phyloP scores from a whole-genome alignment of 2,113 vertebrate species.

The Salminus brasiliensis region DNA sequence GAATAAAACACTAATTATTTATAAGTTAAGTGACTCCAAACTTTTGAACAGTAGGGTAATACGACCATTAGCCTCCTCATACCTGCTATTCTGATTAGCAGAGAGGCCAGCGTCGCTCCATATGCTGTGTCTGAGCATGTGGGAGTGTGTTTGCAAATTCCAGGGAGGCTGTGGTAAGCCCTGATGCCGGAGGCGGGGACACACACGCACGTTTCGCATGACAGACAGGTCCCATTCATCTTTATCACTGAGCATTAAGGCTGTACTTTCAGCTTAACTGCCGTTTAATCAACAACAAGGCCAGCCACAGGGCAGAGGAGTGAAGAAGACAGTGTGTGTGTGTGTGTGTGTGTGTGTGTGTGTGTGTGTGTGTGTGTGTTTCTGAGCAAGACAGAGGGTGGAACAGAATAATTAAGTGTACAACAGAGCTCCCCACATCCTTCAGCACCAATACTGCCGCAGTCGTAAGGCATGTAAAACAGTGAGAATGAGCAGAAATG shows the following conservation, averaged over 20 bases:
- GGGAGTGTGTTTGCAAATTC: not conserved
- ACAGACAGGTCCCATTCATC: slow-evolving; percentile 16
- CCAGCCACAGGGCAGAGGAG: slow-evolving; percentile 1
- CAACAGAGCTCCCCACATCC: too few species aligned
- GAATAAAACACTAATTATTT: too few species aligned
- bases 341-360: not conserved
- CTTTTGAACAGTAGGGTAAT: too few species aligned
- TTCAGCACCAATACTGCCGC: too few species aligned
- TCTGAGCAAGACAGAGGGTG: too few species aligned
- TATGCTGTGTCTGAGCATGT: not conserved
- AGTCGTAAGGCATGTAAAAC: too few species aligned
- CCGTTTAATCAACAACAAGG: slow-evolving; percentile 18
- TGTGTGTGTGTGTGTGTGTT: too few species aligned
- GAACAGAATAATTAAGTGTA: too few species aligned
- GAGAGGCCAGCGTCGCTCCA: not conserved
- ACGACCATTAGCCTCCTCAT: not conserved
- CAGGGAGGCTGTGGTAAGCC: not conserved
- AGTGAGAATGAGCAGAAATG: too few species aligned
- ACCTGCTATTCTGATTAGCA: slow-evolving; percentile 13
- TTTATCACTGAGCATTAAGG: not conserved
- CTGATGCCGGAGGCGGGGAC: not conserved
- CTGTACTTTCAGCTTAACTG: slow-evolving; percentile 24
- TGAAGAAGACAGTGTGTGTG: not conserved
- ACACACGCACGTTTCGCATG: not conserved
- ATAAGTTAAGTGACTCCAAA: too few species aligned